phyloP scores from a whole-genome alignment of 2,888 invertebrate species.

The Tetragonisca angustula region DNA sequence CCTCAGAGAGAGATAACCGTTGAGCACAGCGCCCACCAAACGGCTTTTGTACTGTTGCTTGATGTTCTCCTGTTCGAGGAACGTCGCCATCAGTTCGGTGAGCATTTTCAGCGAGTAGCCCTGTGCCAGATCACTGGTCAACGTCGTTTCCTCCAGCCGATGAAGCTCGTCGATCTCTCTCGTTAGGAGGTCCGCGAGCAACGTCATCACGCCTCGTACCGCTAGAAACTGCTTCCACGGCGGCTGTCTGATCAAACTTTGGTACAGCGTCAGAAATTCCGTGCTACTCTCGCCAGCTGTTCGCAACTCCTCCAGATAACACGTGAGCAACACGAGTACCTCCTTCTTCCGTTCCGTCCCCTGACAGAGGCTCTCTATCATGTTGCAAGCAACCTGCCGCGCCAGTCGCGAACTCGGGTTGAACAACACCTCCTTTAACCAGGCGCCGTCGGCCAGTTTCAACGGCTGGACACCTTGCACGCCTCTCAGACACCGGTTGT shows the following conservation, averaged over 20 bases:
- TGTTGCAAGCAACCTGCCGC: constrained; percentile 94
- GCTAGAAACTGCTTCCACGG: constrained; percentile 98
- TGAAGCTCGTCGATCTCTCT: constrained; percentile 95
- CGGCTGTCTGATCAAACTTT: constrained; percentile 92
- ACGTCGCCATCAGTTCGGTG: constrained; percentile 94
- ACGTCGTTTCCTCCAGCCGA: constrained; percentile 94
- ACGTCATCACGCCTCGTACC: constrained; percentile 92
- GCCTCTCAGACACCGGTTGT: constrained; percentile 81
- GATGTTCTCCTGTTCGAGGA: constrained; percentile 94
- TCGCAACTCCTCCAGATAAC: constrained; percentile 94
- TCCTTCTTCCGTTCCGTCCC: constrained; percentile 89
- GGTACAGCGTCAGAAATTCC: constrained; percentile 95
- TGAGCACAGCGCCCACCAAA: constrained; percentile 94
- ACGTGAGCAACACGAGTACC: constrained; percentile 93
- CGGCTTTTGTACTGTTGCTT: constrained; percentile 95
- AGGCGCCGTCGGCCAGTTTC: constrained; percentile 89
- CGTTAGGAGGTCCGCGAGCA: constrained; percentile 93
- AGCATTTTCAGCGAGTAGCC: constrained; percentile 96
- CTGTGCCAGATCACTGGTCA: constrained; percentile 97
- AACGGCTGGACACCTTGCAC: constrained; percentile 86
- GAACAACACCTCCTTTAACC: constrained; percentile 96
- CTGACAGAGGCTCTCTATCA: constrained; percentile 93
- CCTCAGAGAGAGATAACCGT: constrained; percentile 96
- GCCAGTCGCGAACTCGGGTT: constrained; percentile 95
- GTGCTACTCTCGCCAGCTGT: constrained; percentile 95